Evolutionary conservation across 2,797 vertebrate species (phyloP).

Genomic region (Poeciliopsis paucimaculata): DNA sequence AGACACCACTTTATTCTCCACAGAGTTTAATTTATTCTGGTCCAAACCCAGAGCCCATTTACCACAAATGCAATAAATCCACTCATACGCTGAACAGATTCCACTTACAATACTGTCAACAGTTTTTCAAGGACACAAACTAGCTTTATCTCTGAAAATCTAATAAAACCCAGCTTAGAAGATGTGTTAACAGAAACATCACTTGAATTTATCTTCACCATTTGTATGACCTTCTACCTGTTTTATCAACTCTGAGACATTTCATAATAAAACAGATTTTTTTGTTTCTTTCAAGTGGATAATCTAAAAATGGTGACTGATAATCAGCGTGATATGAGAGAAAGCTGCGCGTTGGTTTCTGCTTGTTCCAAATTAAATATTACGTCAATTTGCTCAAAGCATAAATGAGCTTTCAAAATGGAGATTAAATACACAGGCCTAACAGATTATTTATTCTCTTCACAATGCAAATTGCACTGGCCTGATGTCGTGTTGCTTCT

Average conservation of each 20-base stretch:
- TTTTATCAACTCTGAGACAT: not conserved
- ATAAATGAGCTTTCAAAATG: not conserved
- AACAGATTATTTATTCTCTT: not conserved
- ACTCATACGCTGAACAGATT: slow-evolving; percentile 40
- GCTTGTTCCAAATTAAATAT: not conserved
- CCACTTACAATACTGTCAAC: slow-evolving; percentile 35
- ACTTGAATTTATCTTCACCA: not conserved
- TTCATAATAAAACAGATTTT: not conserved
- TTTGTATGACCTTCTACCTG: slow-evolving; percentile 10
- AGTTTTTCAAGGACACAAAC: slow-evolving; percentile 54
- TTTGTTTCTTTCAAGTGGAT: slow-evolving; percentile 1
- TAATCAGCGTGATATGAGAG: not conserved
- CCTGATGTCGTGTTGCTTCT: not conserved
- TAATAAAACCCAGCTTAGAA: slow-evolving; percentile 9
- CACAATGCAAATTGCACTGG: not conserved
- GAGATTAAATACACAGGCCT: not conserved
- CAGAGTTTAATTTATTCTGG: slow-evolving; percentile 59
- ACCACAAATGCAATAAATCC: slow-evolving; percentile 61
- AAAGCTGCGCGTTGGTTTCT: not conserved
- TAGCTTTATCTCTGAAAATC: slow-evolving; percentile 34
- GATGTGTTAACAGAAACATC: not conserved
- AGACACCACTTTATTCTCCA: slow-evolving; percentile 43
- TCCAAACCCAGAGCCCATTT: slow-evolving; percentile 60
- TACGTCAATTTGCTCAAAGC: not conserved
- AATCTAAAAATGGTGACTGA: not conserved